These are phyloP conservation scores for Cossypha heuglini DNA, from an alignment of 2,797 vertebrate species.

Conservation along the genomic window DNA sequence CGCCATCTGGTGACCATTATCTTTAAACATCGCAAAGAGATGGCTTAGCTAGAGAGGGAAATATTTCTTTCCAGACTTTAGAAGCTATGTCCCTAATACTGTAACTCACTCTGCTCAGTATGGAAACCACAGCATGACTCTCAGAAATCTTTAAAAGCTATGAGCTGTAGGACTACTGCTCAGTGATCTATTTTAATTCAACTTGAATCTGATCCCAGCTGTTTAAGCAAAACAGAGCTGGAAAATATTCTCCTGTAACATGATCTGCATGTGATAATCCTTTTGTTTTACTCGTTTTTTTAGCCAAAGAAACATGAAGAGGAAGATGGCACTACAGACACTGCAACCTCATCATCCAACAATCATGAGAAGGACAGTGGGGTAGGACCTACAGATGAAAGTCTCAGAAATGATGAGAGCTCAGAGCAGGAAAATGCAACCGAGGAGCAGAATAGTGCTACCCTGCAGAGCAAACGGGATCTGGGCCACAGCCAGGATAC, in stretches of 20 bases:
- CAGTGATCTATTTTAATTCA: background rate
- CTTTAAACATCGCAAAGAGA: background rate
- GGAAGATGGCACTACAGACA: slow-evolving; percentile 88
- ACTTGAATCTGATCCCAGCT: background rate
- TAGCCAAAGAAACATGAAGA: slow-evolving; percentile 85
- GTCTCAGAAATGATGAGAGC: slow-evolving; percentile 82
- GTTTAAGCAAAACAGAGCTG: background rate
- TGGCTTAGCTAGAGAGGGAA: background rate
- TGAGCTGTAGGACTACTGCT: background rate
- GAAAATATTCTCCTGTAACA: background rate
- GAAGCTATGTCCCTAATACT: background rate
- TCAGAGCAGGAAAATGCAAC: slow-evolving; percentile 85
- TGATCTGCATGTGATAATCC: background rate
- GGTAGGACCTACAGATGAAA: slow-evolving; percentile 81
- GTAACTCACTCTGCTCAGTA: background rate
- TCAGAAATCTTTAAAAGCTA: background rate
- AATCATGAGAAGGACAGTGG: slow-evolving; percentile 85
- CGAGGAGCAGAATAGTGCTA: slow-evolving; percentile 80
- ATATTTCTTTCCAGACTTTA: background rate
- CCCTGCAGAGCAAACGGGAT: slow-evolving; percentile 79
- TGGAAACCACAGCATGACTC: background rate
- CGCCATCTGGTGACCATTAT: slow-evolving; percentile 33
- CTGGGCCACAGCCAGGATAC: slow-evolving; percentile 76
- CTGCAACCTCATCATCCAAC: slow-evolving; percentile 89
- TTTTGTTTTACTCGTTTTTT: slow-evolving; percentile 43